Conservation (phyloP, 2,113 vertebrate species). For the Austrofundulus limnaeus region DNA sequence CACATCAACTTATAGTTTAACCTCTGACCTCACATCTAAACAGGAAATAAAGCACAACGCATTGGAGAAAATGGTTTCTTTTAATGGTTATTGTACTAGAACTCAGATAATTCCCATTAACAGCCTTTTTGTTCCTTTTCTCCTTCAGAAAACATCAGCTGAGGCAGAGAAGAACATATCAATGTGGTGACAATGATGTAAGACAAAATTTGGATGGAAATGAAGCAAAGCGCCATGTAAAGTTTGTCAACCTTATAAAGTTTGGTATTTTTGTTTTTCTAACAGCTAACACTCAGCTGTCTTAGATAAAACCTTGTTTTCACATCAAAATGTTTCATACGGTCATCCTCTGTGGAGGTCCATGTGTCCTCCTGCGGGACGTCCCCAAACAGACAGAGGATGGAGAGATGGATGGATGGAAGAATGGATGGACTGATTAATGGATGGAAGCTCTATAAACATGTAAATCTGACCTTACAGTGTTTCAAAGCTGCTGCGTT, state of each 20-base stretch:
- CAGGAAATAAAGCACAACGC: neutral
- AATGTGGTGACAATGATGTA: neutral
- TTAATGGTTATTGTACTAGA: no score
- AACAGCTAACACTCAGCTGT: neutral
- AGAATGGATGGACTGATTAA: conserved; percentile 43
- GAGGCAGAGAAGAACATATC: no score
- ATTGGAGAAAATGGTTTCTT: neutral
- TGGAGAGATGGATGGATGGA: conserved; percentile 26
- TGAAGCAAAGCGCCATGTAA: no score
- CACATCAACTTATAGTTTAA: neutral
- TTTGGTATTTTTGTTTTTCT: neutral
- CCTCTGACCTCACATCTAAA: neutral
- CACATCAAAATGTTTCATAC: conserved; percentile 5
- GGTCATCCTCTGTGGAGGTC: conserved; percentile 1
- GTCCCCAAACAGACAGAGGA: conserved; percentile 22
- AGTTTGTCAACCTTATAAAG: neutral
- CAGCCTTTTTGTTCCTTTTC: no score
- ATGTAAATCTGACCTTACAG: conserved; percentile 72
- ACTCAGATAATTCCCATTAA: no score
- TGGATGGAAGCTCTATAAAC: conserved; percentile 62
- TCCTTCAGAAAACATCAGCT: no score
- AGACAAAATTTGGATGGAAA: no score
- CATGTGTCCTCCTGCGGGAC: conserved; percentile 16
- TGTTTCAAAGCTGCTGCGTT: conserved; percentile 59
- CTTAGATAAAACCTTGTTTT: conserved; percentile 5